These are phyloP conservation scores for Apteryx owenii DNA, from an alignment of 2,113 vertebrate species.

Conservation along the genomic window DNA sequence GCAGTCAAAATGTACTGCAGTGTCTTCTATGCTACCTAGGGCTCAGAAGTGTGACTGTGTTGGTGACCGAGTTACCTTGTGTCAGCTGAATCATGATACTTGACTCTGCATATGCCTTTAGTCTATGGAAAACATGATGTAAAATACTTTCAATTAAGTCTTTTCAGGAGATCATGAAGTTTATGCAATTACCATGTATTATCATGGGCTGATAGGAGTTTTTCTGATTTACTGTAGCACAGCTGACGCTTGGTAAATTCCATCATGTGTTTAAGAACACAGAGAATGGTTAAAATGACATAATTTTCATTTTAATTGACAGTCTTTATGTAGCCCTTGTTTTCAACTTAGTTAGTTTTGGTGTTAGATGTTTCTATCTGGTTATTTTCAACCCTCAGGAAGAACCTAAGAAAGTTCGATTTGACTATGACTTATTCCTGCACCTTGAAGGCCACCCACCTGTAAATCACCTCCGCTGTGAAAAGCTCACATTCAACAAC, in stretches of 20 bases:
- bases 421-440: conserved; percentile 93
- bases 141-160: not conserved
- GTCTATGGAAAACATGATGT: not conserved
- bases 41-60: not conserved
- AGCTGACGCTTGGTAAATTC: not conserved
- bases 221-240: not conserved
- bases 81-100: not conserved
- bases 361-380: conserved; percentile 45
- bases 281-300: not conserved
- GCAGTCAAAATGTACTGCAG: not conserved
- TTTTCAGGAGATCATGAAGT: not conserved
- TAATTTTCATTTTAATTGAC: not conserved
- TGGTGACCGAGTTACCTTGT: not conserved
- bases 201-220: not conserved
- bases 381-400: conserved; percentile 80
- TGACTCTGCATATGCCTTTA: fast-evolving
- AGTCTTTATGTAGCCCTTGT: not conserved
- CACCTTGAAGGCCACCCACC: conserved; percentile 92
- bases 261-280: not conserved
- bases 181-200: not conserved
- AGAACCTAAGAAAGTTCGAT: conserved; percentile 92
- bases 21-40: not conserved
- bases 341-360: conserved; percentile 9
- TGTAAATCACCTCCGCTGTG: conserved; percentile 92
- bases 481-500: conserved; percentile 93